Conservation (phyloP, 2,888 invertebrate genomes). For the Sesamia inferens region DNA sequence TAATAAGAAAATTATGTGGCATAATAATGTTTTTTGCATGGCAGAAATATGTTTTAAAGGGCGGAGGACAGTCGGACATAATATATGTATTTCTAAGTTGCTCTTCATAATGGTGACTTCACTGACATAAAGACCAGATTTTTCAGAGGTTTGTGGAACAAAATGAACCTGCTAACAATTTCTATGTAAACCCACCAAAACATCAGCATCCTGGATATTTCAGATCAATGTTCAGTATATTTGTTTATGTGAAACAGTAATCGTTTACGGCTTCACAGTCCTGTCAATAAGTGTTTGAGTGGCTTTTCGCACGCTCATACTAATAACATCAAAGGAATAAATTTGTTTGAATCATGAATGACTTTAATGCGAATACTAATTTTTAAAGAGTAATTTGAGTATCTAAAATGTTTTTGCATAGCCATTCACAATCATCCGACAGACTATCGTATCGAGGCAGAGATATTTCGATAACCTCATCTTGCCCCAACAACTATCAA, state of each 20-base stretch:
- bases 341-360: conserved; percentile 39
- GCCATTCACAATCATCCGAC: too few species aligned
- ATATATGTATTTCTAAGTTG: not conserved
- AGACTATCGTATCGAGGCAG: too few species aligned
- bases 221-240: conserved; percentile 25
- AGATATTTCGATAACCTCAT: too few species aligned
- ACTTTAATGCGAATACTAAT: conserved; percentile 27
- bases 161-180: not conserved
- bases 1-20: not conserved
- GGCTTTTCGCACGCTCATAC: conserved; percentile 34
- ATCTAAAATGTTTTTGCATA: too few species aligned
- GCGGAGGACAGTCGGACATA: not conserved
- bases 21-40: not conserved
- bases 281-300: conserved; percentile 50
- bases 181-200: not conserved
- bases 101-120: not conserved
- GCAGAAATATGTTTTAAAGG: not conserved
- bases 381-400: not conserved
- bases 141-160: not conserved
- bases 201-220: conserved; percentile 14
- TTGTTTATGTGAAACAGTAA: conserved; percentile 26
- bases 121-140: not conserved
- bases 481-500: too few species aligned
- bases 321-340: conserved; percentile 44
- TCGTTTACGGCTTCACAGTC: conserved; percentile 35